Evolutionary conservation across 2,797 vertebrate species (phyloP), one percentile per base, ranked within the genome.

Genomic region (Chelon labrosus): DNA sequence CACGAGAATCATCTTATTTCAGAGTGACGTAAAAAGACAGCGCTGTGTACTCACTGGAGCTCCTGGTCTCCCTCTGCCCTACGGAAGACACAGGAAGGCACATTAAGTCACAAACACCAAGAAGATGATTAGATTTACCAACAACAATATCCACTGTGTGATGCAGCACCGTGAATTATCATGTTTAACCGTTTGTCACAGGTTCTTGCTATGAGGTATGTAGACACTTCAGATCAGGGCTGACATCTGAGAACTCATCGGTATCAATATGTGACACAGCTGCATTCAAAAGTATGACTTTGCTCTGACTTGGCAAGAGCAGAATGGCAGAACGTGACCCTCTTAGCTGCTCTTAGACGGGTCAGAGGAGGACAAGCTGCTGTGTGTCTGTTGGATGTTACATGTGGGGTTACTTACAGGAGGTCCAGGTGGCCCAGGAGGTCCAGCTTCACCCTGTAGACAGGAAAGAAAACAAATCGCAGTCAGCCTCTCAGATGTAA

Each of bases 51-150:
- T 99, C 93, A 99, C 98, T 22, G 96, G 85, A 74, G 97, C 96
- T 95, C 98, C 98, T 65, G 97, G 79, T 85, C 96, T 96, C 90
- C 98, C 98, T 95, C 97, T 97, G 85, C 96, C 98, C 98, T 99
- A 92, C 88, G 92, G 83, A 91, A 92, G 87, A 94, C 82, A 95
- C 85, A 79, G 86, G 85, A 90, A 81, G 79, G 64, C 74, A 88
- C 83, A 85, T 89, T 91, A 92, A 93, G 88, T 88, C 81, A 85
- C 82, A 86, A 73, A 88, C 76, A 85, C 74, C 20, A 44, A 58
- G 25, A 46, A 37, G 19, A 73, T 75, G 39, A 77, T 75, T 73
- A 16, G 54, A 76, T 75, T 59, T 55, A 41, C 64, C 57, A 65
- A 35, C 74, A 73, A 70, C 74, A 68, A 73, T 31, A 70, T 65